Conservation (phyloP, 1,140 invertebrate species). For the Tetraneura akinire region DNA sequence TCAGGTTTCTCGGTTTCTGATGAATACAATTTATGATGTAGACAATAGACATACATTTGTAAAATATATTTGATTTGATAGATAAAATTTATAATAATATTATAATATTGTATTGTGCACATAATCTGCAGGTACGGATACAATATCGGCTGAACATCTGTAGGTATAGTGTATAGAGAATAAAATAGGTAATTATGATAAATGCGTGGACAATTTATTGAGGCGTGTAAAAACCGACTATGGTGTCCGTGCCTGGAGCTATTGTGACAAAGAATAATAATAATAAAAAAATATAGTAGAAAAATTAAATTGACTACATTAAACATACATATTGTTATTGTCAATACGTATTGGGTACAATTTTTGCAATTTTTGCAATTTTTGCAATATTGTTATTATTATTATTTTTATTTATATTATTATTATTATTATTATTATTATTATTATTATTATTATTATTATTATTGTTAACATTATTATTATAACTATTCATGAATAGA, state of each 20-base stretch:
- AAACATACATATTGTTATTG: too few species aligned
- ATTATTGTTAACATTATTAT: too few species aligned
- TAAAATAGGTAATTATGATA: too few species aligned
- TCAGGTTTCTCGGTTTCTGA: too few species aligned
- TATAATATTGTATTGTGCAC: neutral
- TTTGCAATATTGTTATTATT: neutral
- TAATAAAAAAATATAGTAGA: neutral
- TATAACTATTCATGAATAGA: too few species aligned
- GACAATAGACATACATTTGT: too few species aligned
- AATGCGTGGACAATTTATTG: slow-evolving; percentile 20
- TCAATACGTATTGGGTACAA: too few species aligned
- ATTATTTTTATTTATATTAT: slow-evolving; percentile 1
- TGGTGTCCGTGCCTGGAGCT: too few species aligned
- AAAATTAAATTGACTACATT: neutral
- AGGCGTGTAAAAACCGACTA: slow-evolving; percentile 39
- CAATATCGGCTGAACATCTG: too few species aligned
- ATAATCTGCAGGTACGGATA: neutral
- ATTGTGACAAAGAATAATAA: neutral
- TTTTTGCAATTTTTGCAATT: too few species aligned
- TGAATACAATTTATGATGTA: too few species aligned
- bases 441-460: neutral
- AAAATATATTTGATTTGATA: neutral
- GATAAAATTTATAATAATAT: slow-evolving; percentile 13
- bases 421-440: slow-evolving; percentile 2
- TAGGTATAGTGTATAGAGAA: too few species aligned